A percentile compares a stretch with the other conserved stretches of the same genome.
Evolutionary conservation across 1,140 invertebrate genomes (phyloP).

Genomic region (Aphidius gifuensis): DNA sequence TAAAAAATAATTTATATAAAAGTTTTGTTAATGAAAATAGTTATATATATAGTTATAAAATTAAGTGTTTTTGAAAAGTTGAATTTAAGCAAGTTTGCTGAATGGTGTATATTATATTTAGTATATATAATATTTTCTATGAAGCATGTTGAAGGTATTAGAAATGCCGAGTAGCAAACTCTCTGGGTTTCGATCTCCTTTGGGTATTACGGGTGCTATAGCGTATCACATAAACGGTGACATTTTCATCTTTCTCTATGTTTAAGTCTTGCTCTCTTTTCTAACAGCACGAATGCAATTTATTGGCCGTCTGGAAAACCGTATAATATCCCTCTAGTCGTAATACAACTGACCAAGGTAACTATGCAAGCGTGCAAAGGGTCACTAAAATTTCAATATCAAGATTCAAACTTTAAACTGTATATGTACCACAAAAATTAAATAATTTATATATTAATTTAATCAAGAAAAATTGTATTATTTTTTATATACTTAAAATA

Average conservation of each 20-base stretch:
- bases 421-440: background rate
- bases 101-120: too few relatives aligned
- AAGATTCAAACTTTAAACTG: conserved; percentile 4
- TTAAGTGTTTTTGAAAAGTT: too few relatives aligned
- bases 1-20: too few relatives aligned
- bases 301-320: conserved; percentile 15
- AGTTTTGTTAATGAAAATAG: too few relatives aligned
- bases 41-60: too few relatives aligned
- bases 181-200: background rate
- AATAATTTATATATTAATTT: too few relatives aligned
- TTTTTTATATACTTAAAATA: too few relatives aligned
- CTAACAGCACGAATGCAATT: conserved; percentile 18
- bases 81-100: too few relatives aligned
- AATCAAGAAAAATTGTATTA: too few relatives aligned
- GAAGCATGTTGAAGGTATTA: background rate
- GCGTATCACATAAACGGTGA: conserved; percentile 18
- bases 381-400: conserved; percentile 9
- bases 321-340: conserved; percentile 8
- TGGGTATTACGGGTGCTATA: background rate
- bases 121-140: too few relatives aligned
- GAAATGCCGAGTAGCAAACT: conserved; percentile 12
- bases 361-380: conserved; percentile 19
- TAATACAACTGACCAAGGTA: conserved; percentile 23
- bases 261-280: conserved; percentile 1
- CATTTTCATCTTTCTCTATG: background rate